phyloP scores from a whole-genome alignment of 2,797 vertebrate genomes.

The Liasis olivaceus region DNA sequence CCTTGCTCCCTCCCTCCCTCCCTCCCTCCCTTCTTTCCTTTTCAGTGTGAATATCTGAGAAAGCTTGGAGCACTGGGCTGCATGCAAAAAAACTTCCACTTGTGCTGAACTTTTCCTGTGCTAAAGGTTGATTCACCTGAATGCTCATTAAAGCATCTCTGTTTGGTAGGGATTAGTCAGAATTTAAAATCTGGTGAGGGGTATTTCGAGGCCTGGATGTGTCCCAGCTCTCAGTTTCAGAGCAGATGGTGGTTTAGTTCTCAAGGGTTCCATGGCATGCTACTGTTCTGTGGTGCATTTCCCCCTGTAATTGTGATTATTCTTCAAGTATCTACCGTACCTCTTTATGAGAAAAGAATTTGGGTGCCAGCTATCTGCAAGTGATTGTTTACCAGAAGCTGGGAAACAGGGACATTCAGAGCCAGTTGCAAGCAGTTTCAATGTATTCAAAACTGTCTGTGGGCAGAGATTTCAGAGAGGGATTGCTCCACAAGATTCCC shows the following conservation, averaged over 20 bases:
- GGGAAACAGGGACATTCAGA: neutral
- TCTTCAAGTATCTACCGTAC: neutral
- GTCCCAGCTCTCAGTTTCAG: no score
- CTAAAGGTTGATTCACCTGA: slow-evolving; percentile 14
- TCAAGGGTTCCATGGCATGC: no score
- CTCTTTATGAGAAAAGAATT: neutral
- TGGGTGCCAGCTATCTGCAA: neutral
- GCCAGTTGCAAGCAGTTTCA: neutral
- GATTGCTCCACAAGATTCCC: neutral
- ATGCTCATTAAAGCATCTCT: neutral
- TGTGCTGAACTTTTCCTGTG: slow-evolving; percentile 66
- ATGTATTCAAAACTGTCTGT: neutral
- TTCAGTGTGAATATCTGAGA: slow-evolving; percentile 71
- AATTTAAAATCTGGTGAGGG: slow-evolving; percentile 42
- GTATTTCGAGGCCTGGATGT: neutral
- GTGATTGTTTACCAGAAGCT: no score
- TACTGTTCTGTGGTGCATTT: neutral
- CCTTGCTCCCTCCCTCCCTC: slow-evolving; percentile 3
- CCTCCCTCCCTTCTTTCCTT: slow-evolving; percentile 65
- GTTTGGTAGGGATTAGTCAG: slow-evolving; percentile 58
- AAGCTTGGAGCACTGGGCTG: slow-evolving; percentile 64
- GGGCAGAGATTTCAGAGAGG: neutral
- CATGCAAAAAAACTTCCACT: slow-evolving; percentile 37
- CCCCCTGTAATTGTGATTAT: neutral
- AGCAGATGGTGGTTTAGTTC: neutral